phyloP scores from a whole-genome alignment of 2,797 vertebrate species.

The Pachyuromys duprasi region DNA sequence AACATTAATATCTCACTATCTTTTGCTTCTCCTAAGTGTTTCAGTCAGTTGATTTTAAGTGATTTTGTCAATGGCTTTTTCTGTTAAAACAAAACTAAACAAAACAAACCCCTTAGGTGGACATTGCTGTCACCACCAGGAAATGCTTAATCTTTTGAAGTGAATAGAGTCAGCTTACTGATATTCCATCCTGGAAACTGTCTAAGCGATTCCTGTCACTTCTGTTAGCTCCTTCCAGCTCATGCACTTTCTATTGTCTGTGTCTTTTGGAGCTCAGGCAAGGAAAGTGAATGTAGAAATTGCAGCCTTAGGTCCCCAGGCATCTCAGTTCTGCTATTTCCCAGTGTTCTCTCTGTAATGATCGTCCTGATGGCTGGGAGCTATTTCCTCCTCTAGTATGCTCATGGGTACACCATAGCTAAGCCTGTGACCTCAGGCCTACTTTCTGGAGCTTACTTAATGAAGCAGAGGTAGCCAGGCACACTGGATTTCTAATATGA shows the following conservation, averaged over 20 bases:
- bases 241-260: not conserved
- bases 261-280: constrained; percentile 42
- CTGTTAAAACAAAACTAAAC: not conserved
- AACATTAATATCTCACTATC: constrained; percentile 60
- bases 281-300: constrained; percentile 35
- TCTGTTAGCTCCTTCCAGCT: constrained; percentile 29
- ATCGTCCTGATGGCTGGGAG: not conserved
- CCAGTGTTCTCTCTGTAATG: not conserved
- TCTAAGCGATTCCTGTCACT: constrained; percentile 63
- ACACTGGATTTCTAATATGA: constrained; percentile 47
- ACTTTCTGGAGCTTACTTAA: constrained; percentile 11
- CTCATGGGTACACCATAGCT: not conserved
- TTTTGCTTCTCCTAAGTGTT: constrained; percentile 59
- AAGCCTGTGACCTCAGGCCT: not conserved
- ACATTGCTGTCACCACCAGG: constrained; percentile 53
- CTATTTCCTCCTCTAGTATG: not conserved
- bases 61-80: constrained; percentile 61
- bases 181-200: not conserved
- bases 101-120: constrained; percentile 39
- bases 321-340: not conserved
- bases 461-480: not conserved
- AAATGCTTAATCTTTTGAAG: constrained; percentile 37
- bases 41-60: constrained; percentile 51
- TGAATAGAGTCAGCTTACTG: constrained; percentile 5
- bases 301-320: constrained; percentile 57